Evolutionary conservation across 2,888 invertebrate genomes (phyloP).

Genomic region (Dilophus febrilis): DNA sequence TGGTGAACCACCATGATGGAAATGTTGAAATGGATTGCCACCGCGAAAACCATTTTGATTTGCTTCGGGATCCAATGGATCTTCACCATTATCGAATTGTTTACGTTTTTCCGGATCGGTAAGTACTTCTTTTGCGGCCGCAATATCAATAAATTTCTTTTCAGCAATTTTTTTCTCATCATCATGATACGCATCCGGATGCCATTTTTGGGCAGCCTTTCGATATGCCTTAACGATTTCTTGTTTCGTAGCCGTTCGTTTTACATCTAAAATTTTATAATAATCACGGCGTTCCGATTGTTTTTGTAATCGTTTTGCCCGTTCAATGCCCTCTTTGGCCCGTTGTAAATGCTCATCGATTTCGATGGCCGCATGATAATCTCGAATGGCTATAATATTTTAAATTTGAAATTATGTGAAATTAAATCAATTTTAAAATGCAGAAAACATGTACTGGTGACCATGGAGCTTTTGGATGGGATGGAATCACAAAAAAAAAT

Average conservation of each 20-base stretch:
- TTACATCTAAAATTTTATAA: slow-evolving; percentile 90
- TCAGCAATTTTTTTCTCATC: slow-evolving; percentile 89
- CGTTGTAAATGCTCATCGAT: slow-evolving; percentile 60
- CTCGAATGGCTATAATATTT: slow-evolving; percentile 65
- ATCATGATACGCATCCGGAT: slow-evolving; percentile 85
- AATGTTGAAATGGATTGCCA: slow-evolving; percentile 67
- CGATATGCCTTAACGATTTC: slow-evolving; percentile 93
- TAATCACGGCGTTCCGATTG: slow-evolving; percentile 88
- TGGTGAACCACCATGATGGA: slow-evolving; percentile 62
- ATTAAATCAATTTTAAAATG: too few species aligned
- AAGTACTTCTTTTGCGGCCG: slow-evolving; percentile 90
- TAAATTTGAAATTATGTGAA: too few species aligned
- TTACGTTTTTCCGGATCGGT: slow-evolving; percentile 82
- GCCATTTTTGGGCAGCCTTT: slow-evolving; percentile 95
- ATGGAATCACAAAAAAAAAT: background rate
- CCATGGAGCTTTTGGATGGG: too few species aligned
- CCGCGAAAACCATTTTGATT: slow-evolving; percentile 36
- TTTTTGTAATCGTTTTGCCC: slow-evolving; percentile 82
- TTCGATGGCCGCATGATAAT: slow-evolving; percentile 73
- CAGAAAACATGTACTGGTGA: too few species aligned
- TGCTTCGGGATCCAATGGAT: slow-evolving; percentile 92
- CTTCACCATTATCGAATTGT: slow-evolving; percentile 87
- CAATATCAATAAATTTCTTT: slow-evolving; percentile 96
- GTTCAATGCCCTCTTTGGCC: slow-evolving; percentile 76
- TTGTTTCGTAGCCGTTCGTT: slow-evolving; percentile 75